A percentile compares a stretch with the other conserved stretches of the same genome.
These are phyloP conservation scores for Oncorhynchus nerka DNA, from an alignment of 2,113 vertebrate genomes.

Conservation along the genomic window DNA sequence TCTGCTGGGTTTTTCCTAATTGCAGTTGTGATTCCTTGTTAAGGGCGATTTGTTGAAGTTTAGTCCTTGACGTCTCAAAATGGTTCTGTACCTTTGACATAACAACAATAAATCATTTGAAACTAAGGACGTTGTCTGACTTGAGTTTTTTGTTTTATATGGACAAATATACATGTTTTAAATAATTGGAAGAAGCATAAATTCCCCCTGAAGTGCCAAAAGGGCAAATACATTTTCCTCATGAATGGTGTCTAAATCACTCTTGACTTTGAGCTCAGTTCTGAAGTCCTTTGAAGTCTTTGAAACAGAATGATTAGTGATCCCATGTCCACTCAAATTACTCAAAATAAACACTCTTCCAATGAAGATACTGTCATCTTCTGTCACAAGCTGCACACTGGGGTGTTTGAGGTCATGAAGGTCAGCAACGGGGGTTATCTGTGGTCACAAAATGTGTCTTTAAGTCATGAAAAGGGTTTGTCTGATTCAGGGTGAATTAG, in stretches of 20 bases:
- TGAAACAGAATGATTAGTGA: background rate
- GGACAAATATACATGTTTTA: background rate
- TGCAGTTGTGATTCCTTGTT: slow-evolving; percentile 3
- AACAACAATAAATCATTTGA: background rate
- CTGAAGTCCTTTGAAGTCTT: no score
- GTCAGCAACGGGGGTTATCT: background rate
- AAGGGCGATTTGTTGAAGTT: background rate
- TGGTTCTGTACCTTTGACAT: background rate
- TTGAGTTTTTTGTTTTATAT: background rate
- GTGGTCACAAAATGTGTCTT: background rate
- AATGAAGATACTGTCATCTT: background rate
- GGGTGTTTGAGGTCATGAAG: background rate
- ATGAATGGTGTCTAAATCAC: no score
- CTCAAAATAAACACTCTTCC: no score
- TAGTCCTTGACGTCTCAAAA: background rate
- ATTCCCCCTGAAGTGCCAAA: no score
- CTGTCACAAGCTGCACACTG: background rate
- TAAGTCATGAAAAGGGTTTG: background rate
- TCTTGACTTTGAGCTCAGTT: no score
- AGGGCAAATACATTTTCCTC: no score
- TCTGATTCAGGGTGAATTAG: background rate
- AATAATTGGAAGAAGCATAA: background rate
- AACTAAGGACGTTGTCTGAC: background rate
- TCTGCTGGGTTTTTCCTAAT: background rate
- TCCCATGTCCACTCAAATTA: background rate